Evolutionary conservation across 2,113 vertebrate species (phyloP), one percentile per base, ranked within the genome.

Genomic region (Melanotaenia duboulayi): DNA sequence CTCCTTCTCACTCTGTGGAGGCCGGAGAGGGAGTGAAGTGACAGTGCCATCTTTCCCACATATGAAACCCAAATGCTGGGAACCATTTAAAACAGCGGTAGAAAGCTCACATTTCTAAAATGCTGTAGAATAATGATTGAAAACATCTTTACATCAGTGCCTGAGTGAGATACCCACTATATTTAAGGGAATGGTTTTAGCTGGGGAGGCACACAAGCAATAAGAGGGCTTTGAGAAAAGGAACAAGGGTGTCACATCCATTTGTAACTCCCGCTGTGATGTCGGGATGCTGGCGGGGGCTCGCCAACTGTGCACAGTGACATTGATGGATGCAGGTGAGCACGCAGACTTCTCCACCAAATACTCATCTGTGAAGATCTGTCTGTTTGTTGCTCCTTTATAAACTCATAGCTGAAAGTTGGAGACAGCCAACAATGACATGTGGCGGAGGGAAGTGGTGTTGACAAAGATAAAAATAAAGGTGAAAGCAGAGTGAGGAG

Each of bases 261-360:
- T 92, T 88, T 92, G 85, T 88, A 87, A 83, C 78, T 85, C 83
- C 83, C 10, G 28, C 82, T 84, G 80, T 73, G 72, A 83, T 80
- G 88, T 85, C 80, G 78, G 80, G 80, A 74, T 61, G 84, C 71
- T 63, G 66, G 80, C 65, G 54, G 80, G 58, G 80, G 65, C 65
- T 87, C 61, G 6, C 78, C 86, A 48, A 76, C 76, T 76, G 80
- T 65, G 78, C 64, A 63, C 57, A 4, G 44, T 80, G 78, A 85
- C 78, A 63, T 40, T 87, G 84, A 92, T 79, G 73, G 80, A 90
- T 88, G 74, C 81, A 81, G 83, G 84, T 76, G 79, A 86, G 72
- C 16, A 35, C 37, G 24, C 58, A 1, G 61, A 76, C 77, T 71
- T 44, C 78, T 58, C 57, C 65, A 68, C 74, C 46, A 64, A 81